Evolutionary conservation across 2,888 invertebrate genomes (phyloP), one percentile per base, ranked within the genome.

Genomic region (Acanthococcus lagerstroemiae): DNA sequence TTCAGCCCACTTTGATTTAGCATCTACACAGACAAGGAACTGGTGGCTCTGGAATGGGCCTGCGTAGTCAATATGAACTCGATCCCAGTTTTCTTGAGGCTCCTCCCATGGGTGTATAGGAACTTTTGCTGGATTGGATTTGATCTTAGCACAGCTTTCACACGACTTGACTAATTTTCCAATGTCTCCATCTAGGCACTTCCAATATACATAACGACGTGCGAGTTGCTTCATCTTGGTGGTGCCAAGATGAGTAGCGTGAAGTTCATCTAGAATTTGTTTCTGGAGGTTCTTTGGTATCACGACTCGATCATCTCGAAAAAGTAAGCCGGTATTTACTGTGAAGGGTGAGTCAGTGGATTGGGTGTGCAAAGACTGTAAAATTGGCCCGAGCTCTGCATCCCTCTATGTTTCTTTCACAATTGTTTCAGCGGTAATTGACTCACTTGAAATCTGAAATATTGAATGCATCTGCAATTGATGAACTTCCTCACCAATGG

Each of bases 161-260:
- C 72, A 73, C 15, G 7, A 9, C 15, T 37, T 37, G 15, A 37
- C 37, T 15, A 9, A 9, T 37, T 6, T 9, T 15, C 15, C 37
- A 37, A 37, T 37, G 7, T 6, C 6, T 37, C 15, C 15, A 15
- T 37, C 37, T 9, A 37, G 7, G 65, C 69, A 67, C 26, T 69
- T 70, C 72, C 72, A 73, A 68, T 70, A 72, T n/a, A 72, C 69
- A 66, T 72, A 72, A 1, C 70, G 69, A 12, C 73, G 65, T 25
- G 72, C 72, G 6, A 73, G 46, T 22, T 68, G 57, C 15, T 37
- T 37, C 37, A 37, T 37, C 15, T 37, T 37, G 7, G 15, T 15
- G 15, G 37, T 15, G 7, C 15, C 37, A 37, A 15, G 7, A 15
- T 37, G 37, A 9, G 7, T 37, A 15, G 7, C 7, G 15, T 37